Percentiles rank a stretch among this genome's conserved stretches.
Evolutionary conservation across 1,140 invertebrate species (phyloP).

Genomic region (Conus betulinus): DNA sequence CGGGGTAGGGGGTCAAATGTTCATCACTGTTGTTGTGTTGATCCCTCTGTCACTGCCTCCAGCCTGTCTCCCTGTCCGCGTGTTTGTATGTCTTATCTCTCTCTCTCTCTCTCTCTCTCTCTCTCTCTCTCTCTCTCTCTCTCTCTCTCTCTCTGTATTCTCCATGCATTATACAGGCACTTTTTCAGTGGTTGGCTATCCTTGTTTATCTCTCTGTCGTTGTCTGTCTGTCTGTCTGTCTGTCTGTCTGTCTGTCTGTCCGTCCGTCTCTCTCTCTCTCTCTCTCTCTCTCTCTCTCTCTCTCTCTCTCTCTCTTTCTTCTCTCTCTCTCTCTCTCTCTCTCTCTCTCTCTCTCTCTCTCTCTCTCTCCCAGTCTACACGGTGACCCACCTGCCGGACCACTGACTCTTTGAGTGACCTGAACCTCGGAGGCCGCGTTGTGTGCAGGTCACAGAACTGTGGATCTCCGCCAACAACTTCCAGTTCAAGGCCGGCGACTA

Average conservation of each 20-base stretch:
- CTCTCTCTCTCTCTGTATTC: too few species aligned
- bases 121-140: slow-evolving; percentile 15
- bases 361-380: background rate
- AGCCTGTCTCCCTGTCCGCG: slow-evolving; percentile 20
- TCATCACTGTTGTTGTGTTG: background rate
- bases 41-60: background rate
- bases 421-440: background rate
- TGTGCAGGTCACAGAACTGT: slow-evolving; percentile 73
- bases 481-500: slow-evolving; percentile 95
- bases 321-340: too few species aligned
- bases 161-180: too few species aligned
- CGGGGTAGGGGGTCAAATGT: background rate
- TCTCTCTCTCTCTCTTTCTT: too few species aligned
- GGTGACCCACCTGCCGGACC: background rate
- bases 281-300: slow-evolving; percentile 19
- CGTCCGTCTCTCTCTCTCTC: slow-evolving; percentile 37
- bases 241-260: too few species aligned
- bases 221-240: too few species aligned
- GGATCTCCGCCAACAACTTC: slow-evolving; percentile 91
- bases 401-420: background rate
- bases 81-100: background rate
- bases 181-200: too few species aligned
- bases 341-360: too few species aligned
- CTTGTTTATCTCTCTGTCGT: too few species aligned
- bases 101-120: slow-evolving; percentile 36